Evolutionary conservation across 2,888 invertebrate species (phyloP), one percentile per base, ranked within the genome.

Genomic region (Oegoconia quadripuncta): DNA sequence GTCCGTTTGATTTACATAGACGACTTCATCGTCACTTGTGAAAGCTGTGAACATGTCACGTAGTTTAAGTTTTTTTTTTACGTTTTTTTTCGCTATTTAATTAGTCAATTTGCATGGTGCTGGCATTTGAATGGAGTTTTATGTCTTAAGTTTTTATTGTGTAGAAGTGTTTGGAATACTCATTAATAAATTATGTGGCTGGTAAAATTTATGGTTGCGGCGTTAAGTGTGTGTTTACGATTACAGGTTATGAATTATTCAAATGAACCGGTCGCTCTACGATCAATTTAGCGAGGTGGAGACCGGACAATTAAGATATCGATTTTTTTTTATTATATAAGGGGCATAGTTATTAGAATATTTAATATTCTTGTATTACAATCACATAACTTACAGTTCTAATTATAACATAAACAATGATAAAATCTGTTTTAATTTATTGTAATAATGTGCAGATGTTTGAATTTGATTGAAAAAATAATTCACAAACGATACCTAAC

Each of bases 1-100:
- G 50, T 55, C 37, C 37, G 25, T 37, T 36, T 47, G 56, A 26
- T 64, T 55, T 59, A 58, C 62, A 37, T 55, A 53, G 58, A 54
- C 51, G 60, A 57, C 53, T 48, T 44, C 39, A 31, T 48, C 42
- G 63, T 54, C 22, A 23, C 12, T 30, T 32, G 33, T 33, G 38
- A 39, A 39, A 39, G 33, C 22, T 23, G 9, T 15, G n/a, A 11
- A n/a, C 12, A 7, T 28, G 13, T 17, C 18, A 13, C 32, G 14
- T 33, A 7, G 13, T 22, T 13, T 7, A 9, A n/a, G 12, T 13
- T 20, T 18, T 20, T 22, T 22, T 8, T 33, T 33, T 22, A 33
- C 31, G 22, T 13, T 22, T 33, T 14, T 33, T 27, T n/a, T 7
- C 35, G 15, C n/a, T 35, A n/a, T 18, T 35, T 18, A 18, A 28